phyloP scores from a whole-genome alignment of 2,888 invertebrate genomes.

The Calameuta filiformis region DNA sequence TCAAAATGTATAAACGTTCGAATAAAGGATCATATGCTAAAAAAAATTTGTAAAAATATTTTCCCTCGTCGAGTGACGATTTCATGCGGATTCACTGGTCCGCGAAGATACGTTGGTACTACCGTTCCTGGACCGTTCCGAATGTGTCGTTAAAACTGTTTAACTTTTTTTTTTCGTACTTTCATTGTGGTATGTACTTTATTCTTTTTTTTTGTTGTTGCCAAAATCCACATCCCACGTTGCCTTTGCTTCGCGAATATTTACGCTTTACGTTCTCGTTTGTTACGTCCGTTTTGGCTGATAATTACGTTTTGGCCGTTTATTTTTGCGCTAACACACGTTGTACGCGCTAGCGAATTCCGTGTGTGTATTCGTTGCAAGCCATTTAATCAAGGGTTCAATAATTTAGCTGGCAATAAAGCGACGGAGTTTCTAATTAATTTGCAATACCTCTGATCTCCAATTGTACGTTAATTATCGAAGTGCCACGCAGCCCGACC shows the following conservation, averaged over 20 bases:
- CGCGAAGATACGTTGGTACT: not conserved
- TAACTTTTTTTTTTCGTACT: not conserved
- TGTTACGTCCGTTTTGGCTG: slow-evolving; percentile 37
- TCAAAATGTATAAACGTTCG: not conserved
- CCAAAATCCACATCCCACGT: not conserved
- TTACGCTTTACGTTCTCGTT: slow-evolving; percentile 37
- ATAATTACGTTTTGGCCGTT: slow-evolving; percentile 55
- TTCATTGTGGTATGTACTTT: not conserved
- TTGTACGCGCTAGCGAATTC: slow-evolving; percentile 9
- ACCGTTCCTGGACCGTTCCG: not conserved
- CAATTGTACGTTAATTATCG: slow-evolving; percentile 41
- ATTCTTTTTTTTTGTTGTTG: not conserved
- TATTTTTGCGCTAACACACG: slow-evolving; percentile 52
- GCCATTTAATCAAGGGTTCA: slow-evolving; percentile 42
- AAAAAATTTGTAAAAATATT: not conserved
- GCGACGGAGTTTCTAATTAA: slow-evolving; percentile 36
- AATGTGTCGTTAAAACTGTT: not conserved
- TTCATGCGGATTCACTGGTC: not conserved
- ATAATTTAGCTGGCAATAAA: slow-evolving; percentile 36
- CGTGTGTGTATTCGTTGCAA: slow-evolving; percentile 31
- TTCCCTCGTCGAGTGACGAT: not conserved
- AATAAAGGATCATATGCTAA: not conserved
- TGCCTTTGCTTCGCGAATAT: slow-evolving; percentile 41
- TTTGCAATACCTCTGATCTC: slow-evolving; percentile 21
- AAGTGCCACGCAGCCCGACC: not conserved